Base-by-base conservation (phyloP, 2,888 invertebrate species). In the Laothoe populi region DNA sequence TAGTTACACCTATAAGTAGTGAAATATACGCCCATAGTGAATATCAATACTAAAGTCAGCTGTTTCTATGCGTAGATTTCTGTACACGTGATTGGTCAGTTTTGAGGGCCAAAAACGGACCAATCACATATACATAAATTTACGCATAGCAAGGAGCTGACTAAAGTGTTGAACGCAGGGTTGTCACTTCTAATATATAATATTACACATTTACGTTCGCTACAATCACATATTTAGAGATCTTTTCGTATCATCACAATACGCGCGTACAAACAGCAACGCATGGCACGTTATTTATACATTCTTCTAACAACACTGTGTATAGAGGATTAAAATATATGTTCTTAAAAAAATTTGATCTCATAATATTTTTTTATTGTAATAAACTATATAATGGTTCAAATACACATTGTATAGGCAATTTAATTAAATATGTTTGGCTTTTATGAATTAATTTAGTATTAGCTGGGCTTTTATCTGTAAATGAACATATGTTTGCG, bases 181-280 rank as follows among this genome's bases (percentile, higher is more conserved):
- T n/a, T n/a, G 23, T 58, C 57, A 57, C 38, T 23, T 40, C 40
- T 58, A 58, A 40, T 38, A 38, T 13, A 38, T n/a, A n/a, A n/a
- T 38, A n/a, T 58, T 35, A 58, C 40, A 57, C 38, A 57, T 57
- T 57, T 57, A 42, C 21, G 21, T 40, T 38, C 57, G 19, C 48
- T 48, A 48, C 48, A 31, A 58, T 58, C 57, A 58, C 57, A 58
- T 40, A 11, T 58, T 58, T 2, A 40, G 57, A 58, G 53, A 40
- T 40, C 57, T 58, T 58, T 40, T 58, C 24, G 5, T 38, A 23
- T 44, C 40, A 58, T 58, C 57, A 58, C 57, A 58, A 58, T 58
- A 57, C 13, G 24, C 40, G 24, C 24, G 40, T 40, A 58, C 23
- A 58, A 40, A 38, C 40, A 58, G 16, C 38, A 60, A 40, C n/a